A percentile compares a stretch with the other conserved stretches of the same genome.
Conservation (phyloP, 2,113 vertebrate species). For the Ibidorhyncha struthersii region DNA sequence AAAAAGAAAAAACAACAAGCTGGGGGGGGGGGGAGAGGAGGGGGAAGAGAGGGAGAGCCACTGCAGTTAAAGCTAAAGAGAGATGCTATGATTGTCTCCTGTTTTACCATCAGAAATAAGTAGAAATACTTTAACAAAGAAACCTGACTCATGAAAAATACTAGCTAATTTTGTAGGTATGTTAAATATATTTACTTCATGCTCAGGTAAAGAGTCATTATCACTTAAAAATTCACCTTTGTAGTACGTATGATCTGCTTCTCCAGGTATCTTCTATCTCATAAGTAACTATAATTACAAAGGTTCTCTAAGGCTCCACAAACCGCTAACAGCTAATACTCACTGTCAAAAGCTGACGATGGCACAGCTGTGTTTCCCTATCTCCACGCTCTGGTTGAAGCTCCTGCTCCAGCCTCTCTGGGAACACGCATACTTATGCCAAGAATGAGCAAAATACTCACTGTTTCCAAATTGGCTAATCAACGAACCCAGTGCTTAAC, state of each 20-base stretch:
- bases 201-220: neutral
- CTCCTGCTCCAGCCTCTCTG: slow-evolving; percentile 26
- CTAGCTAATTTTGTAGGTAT: neutral
- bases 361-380: neutral
- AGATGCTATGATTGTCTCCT: neutral
- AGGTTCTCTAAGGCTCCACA: neutral
- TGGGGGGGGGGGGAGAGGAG: fast-evolving
- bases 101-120: neutral
- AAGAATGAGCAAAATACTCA: slow-evolving; percentile 30
- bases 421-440: slow-evolving; percentile 13
- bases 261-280: neutral
- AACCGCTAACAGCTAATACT: neutral
- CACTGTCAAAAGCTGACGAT: neutral
- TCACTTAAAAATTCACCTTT: neutral
- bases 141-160: neutral
- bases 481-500: neutral
- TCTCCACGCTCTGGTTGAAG: neutral
- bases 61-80: neutral
- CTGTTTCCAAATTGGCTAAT: slow-evolving; percentile 65
- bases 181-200: neutral
- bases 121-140: neutral
- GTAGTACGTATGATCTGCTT: neutral
- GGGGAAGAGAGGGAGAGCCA: fast-evolving
- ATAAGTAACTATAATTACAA: neutral
- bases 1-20: too few relatives aligned